phyloP scores from a whole-genome alignment of 2,797 vertebrate genomes.

The Lacerta viridis region DNA sequence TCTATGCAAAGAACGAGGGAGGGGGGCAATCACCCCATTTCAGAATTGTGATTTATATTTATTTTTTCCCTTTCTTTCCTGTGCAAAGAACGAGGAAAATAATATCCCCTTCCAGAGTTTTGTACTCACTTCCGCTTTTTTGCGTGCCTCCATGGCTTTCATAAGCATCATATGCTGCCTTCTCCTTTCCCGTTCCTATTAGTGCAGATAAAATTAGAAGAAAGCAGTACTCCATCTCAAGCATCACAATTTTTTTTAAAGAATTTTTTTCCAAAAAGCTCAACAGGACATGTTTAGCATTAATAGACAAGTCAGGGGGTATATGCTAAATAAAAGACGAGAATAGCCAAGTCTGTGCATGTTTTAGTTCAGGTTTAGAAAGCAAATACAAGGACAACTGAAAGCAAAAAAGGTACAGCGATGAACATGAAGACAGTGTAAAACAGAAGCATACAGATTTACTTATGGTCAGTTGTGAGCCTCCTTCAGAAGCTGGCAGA shows the following conservation, averaged over 20 bases:
- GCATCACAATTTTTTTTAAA: conserved; percentile 42
- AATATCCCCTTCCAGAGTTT: background rate
- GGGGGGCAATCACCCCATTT: too few relatives aligned
- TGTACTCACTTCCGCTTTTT: conserved; percentile 92
- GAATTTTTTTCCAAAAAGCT: conserved; percentile 76
- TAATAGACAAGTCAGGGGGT: conserved; percentile 86
- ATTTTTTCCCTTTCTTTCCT: too few relatives aligned
- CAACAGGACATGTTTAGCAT: conserved; percentile 82
- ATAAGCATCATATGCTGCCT: conserved; percentile 95
- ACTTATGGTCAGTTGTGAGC: conserved; percentile 90
- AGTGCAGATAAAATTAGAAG: conserved; percentile 81
- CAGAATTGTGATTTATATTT: too few relatives aligned
- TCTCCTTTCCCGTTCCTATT: conserved; percentile 93
- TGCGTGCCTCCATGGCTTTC: conserved; percentile 95
- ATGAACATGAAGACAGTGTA: conserved; percentile 92
- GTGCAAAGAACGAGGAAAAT: background rate
- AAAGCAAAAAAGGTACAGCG: conserved; percentile 91
- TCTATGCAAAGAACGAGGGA: background rate
- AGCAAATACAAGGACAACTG: conserved; percentile 90
- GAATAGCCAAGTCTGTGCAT: conserved; percentile 87
- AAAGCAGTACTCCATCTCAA: conserved; percentile 66
- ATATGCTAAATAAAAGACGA: conserved; percentile 87
- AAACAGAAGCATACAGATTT: conserved; percentile 87
- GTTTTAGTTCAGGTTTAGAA: conserved; percentile 87
- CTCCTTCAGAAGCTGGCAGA: conserved; percentile 86